phyloP scores from a whole-genome alignment of 2,113 vertebrate species.

The Nettapus auritus region DNA sequence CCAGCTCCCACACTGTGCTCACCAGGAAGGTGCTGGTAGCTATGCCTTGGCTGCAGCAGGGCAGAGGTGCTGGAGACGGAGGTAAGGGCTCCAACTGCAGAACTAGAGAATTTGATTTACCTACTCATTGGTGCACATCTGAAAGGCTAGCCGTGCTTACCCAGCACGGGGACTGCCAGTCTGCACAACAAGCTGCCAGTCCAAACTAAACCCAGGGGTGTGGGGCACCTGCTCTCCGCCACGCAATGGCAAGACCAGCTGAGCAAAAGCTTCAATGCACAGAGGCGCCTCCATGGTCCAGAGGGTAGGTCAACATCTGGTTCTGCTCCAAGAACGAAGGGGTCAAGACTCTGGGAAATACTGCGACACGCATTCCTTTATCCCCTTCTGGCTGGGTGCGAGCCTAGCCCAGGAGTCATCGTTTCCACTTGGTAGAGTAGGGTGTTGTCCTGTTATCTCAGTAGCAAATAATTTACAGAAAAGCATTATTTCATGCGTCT shows the following conservation, averaged over 20 bases:
- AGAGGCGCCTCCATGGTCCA: neutral
- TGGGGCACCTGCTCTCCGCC: neutral
- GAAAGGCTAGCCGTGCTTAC: neutral
- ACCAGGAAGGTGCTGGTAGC: neutral
- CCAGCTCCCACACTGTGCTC: neutral
- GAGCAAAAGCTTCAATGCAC: neutral
- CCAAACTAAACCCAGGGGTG: neutral
- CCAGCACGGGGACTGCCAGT: neutral
- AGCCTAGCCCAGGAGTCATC: neutral
- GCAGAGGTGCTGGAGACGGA: neutral
- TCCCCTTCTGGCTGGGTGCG: neutral
- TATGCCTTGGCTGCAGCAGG: neutral
- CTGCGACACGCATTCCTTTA: neutral
- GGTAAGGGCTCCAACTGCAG: neutral
- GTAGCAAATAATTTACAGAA: neutral
- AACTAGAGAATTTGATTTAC: neutral
- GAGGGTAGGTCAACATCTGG: neutral
- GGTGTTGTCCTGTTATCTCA: neutral
- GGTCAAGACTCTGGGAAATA: neutral
- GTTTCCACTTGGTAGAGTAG: neutral
- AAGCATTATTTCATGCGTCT: neutral
- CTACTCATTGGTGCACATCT: accelerated
- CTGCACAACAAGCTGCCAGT: neutral
- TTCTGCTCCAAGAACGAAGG: neutral
- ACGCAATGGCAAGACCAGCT: neutral